Base-by-base conservation (phyloP, 2,113 vertebrate genomes). In the Amphiprion percula region DNA sequence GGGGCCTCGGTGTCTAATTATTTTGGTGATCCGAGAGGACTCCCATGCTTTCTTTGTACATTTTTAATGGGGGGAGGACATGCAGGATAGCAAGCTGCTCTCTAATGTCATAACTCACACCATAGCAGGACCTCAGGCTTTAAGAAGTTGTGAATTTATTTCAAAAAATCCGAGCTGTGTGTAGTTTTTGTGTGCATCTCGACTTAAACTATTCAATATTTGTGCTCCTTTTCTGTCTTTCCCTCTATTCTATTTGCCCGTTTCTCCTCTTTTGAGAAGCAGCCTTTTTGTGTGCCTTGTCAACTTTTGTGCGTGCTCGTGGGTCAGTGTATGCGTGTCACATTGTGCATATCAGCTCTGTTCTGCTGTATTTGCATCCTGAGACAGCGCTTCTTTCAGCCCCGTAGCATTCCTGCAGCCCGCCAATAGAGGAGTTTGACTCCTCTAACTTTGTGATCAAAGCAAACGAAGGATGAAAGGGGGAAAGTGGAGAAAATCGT, bases 391-490 rank as follows among this genome's bases (percentile, higher is more conserved):
- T 84, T 30, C n/a, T n/a, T 77, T 75, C 58, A 69, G 37, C 54
- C 65, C 60, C 74, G 66, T 65, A 47, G 68, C 60, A 61, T 74
- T 76, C 30, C 61, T 63, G 9, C 59, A 70, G 62, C 65, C 17
- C 54, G 46, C 46, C 69, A 4, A 52, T 37, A n/a, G 24, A 74
- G 73, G 39, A 69, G 28, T 69, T 63, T 19, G 33, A 66, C 79
- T 85, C 28, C 46, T 56, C 52, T 21, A 81, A 83, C 84, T 80
- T 80, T 80, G 52, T 83, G 82, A 85, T 90, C 82, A 84, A 88
- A 88, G 77, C 46, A 72, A 85, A 73, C 7, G 21, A 74, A 30
- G 67, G 60, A 80, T 74, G 70, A 87, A 77, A 80, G 56, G 26
- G 71, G 63, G 11, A 46, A 71, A 79, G 79, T 58, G 26, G 56